A percentile compares a stretch with the other conserved stretches of the same genome.
Evolutionary conservation across 2,797 vertebrate genomes (phyloP).

Genomic region (Phrynocephalus vlangalii): DNA sequence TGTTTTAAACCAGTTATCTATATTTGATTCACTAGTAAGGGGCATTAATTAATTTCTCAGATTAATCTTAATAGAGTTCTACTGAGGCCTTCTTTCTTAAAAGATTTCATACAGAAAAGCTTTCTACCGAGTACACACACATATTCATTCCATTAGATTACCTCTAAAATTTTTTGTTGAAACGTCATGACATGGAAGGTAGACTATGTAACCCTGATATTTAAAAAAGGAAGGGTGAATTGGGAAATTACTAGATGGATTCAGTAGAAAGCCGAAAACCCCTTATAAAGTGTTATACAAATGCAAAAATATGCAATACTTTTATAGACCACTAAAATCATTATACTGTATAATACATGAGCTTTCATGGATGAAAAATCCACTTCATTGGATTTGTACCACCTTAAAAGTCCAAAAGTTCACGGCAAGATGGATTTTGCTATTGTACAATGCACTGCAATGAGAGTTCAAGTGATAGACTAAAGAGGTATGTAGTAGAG

Average conservation of each 20-base stretch:
- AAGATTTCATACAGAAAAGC: no score
- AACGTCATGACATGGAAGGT: not conserved
- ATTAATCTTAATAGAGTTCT: no score
- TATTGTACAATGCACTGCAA: no score
- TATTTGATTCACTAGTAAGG: not conserved
- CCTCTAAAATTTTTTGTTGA: not conserved
- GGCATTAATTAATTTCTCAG: no score
- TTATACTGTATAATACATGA: no score
- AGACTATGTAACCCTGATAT: not conserved
- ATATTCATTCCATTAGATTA: not conserved
- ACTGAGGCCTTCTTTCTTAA: no score
- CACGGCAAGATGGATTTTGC: no score
- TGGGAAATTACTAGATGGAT: not conserved
- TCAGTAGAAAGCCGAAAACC: not conserved
- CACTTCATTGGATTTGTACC: no score
- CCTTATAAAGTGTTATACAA: not conserved
- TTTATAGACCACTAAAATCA: no score
- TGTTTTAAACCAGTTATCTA: no score
- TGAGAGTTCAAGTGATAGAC: not conserved
- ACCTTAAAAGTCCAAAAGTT: no score
- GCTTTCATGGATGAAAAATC: no score
- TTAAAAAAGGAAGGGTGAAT: not conserved
- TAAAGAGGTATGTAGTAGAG: not conserved
- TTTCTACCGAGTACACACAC: not conserved
- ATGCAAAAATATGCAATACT: not conserved